Evolutionary conservation across 1,140 invertebrate genomes (phyloP).

Genomic region (Heliconius melpomene): DNA sequence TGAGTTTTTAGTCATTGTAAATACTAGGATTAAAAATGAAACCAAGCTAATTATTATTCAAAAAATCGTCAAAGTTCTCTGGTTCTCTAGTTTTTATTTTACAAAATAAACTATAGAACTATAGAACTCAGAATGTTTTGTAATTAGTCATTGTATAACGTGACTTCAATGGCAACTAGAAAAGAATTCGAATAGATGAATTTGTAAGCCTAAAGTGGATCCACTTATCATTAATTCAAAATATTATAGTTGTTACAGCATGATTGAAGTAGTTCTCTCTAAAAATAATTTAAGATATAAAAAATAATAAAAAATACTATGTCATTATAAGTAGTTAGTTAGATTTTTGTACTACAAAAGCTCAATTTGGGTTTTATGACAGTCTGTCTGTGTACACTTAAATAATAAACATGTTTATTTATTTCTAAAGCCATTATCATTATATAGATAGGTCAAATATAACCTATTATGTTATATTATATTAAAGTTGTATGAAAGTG

Average conservation of each 20-base stretch:
- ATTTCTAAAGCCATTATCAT: too few species aligned
- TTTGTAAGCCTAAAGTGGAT: not conserved
- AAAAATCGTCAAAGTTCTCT: not conserved
- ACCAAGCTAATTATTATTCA: not conserved
- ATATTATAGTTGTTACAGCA: too few species aligned
- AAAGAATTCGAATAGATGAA: not conserved
- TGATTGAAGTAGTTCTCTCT: not conserved
- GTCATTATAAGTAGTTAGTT: not conserved
- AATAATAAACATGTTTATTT: too few species aligned
- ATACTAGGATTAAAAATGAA: not conserved
- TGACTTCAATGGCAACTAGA: not conserved
- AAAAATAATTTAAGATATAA: not conserved
- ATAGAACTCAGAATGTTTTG: not conserved
- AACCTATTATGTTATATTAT: not conserved
- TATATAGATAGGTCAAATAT: too few species aligned
- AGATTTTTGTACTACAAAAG: not conserved
- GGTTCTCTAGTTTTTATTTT: not conserved
- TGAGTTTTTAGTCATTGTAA: not conserved
- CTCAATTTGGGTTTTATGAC: too few species aligned
- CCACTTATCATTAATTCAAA: too few species aligned
- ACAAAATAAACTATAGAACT: not conserved
- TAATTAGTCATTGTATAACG: not conserved
- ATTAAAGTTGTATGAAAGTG: not conserved
- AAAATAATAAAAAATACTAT: not conserved
- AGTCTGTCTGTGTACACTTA: too few species aligned